Evolutionary conservation across 2,113 vertebrate genomes (phyloP), one percentile per base, ranked within the genome.

Genomic region (Meriones unguiculatus): DNA sequence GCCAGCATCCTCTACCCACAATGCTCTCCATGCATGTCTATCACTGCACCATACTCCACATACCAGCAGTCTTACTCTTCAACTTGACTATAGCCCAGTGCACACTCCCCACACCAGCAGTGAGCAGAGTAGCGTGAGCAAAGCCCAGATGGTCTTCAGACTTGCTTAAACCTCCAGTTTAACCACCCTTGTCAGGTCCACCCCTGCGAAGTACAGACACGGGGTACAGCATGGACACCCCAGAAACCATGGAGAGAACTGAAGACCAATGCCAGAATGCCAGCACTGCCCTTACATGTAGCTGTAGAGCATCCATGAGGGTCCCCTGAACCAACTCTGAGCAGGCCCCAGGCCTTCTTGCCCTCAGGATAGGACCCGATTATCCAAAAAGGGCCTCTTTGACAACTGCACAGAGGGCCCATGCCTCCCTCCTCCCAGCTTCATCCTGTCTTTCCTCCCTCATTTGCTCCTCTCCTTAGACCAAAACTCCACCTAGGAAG

Each of bases 391-490:
- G 38, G 82, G 35, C 72, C 62, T 89, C n/a, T 70, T 88, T 78
- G 32, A 50, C 78, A 59, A 65, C 1, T 38, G 5, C 25, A 91
- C 22, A 0, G 13, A 78, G 30, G 30, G 13, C 73, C 87, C 76
- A n/a, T 54, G 73, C 59, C 89, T 95, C 86, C 95, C 30, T 75
- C 95, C 22, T 70, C 1, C 69, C n/a, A 41, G 41, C 52, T 46
- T 76, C 50, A 3, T 59, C 13, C 75, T 64, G 7, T 75, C 62
- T 91, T 96, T 82, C 38, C 17, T 82, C 7, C 87, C 62, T 91
- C 88, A 46, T 14, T 38, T 92, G 46, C 18, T 13, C 77, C 15
- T 91, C 54, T 92, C 86, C 86, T 89, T n/a, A 93, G n/a, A 93
- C 12, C 41, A 52, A 50, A 87, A 35, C 18, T 30, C 30, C 41